Percentiles rank a stretch among this genome's conserved stretches.
These are phyloP conservation scores for Drosophila erecta DNA, from an alignment of 1,140 invertebrate genomes.

Conservation along the genomic window DNA sequence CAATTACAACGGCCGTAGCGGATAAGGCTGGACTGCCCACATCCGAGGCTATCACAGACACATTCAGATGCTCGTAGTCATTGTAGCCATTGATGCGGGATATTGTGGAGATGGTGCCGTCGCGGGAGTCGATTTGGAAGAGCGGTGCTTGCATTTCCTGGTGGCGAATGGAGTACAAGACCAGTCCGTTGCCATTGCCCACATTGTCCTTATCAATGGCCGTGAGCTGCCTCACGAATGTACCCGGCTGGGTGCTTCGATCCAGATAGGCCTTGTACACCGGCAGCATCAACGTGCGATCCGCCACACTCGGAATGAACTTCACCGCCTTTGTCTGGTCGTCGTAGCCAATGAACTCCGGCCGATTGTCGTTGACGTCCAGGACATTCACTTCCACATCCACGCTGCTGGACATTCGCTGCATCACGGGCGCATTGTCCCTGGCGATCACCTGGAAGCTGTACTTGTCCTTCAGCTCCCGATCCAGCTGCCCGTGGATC, in stretches of 20 bases:
- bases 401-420: constrained; percentile 88
- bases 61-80: constrained; percentile 86
- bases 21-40: constrained; percentile 92
- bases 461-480: constrained; percentile 90
- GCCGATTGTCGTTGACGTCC: constrained; percentile 92
- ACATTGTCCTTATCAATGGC: constrained; percentile 94
- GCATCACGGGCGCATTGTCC: constrained; percentile 88
- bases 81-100: constrained; percentile 88
- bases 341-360: constrained; percentile 90
- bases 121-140: constrained; percentile 92
- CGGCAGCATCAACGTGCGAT: constrained; percentile 84
- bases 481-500: constrained; percentile 91
- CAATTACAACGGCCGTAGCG: constrained; percentile 90
- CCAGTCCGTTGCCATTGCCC: constrained; percentile 93
- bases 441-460: constrained; percentile 90
- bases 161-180: constrained; percentile 89
- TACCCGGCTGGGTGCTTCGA: constrained; percentile 89
- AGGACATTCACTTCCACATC: constrained; percentile 92
- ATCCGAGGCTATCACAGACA: constrained; percentile 93
- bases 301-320: constrained; percentile 65
- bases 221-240: constrained; percentile 89
- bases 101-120: constrained; percentile 91
- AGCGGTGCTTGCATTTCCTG: constrained; percentile 87
- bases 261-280: constrained; percentile 89
- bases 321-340: constrained; percentile 85